Evolutionary conservation across 2,797 vertebrate genomes (phyloP), one percentile per base, ranked within the genome.

Genomic region (Syndactyla subalaris): DNA sequence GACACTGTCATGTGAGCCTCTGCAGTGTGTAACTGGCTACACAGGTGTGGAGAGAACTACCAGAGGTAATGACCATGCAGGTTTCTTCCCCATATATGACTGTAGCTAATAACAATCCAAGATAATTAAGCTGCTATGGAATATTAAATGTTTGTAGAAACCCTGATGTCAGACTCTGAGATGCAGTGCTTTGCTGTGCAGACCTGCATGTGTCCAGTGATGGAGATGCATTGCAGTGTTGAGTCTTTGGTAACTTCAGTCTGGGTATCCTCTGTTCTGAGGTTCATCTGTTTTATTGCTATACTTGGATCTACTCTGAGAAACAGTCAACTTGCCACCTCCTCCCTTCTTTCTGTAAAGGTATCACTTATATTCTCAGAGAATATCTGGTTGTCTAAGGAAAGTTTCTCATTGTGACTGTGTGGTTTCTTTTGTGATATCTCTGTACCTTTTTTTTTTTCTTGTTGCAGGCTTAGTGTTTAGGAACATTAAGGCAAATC

Each of bases 351-450:
- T 83, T 45, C 38, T 83, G 9, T 48, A 65, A 72, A 67, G 20
- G 0, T 27, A 34, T 55, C 14, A 20, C 14, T 19, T 46, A 7
- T 63, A 14, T 80, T 83, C 61, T n/a, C 17, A 24, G 48, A 81
- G 18, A 54, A 36, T 9, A 16, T 48, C 17, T 71, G 7, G 5
- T 22, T 81, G 22, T 63, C 34, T 18, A 9, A 45, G 22, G 32
- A 55, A 67, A 49, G 6, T 32, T 85, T 79, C 9, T 10, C 1
- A 0, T 63, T 48, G 5, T 65, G 41, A 38, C 1, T 5, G 1
- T 10, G 29, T 32, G 10, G 19, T 20, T 86, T 76, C 32, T 75
- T 63, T 61, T 61, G 26, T 11, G 8, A 7, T 52, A 32, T 23
- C 3, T 77, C 39, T 27, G 9, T 70, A 16, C 13, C 26, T 66